These are phyloP conservation scores for Tamias sibiricus DNA, from an alignment of 2,113 vertebrate genomes.

Conservation along the genomic window DNA sequence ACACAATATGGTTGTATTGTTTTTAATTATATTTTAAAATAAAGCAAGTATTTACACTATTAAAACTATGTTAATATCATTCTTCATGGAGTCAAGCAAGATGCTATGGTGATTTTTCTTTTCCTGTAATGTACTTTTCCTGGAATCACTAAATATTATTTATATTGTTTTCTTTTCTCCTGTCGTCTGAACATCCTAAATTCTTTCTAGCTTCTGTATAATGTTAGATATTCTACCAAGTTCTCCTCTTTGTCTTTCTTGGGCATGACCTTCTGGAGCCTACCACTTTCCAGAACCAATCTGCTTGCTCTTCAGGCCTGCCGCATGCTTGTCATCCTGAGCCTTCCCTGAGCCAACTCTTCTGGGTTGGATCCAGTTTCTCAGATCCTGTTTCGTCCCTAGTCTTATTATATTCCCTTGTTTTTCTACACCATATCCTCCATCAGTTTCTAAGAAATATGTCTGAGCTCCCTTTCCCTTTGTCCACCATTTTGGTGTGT, in stretches of 20 bases:
- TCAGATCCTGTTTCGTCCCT: background rate
- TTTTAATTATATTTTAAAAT: slow-evolving; percentile 39
- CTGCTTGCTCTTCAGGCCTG: background rate
- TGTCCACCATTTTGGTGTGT: background rate
- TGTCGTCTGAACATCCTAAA: background rate
- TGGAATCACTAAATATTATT: background rate
- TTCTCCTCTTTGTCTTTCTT: background rate
- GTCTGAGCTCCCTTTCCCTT: background rate
- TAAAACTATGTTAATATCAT: background rate
- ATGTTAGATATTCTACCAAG: background rate
- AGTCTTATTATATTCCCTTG: background rate
- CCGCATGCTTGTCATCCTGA: background rate
- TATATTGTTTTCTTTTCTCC: background rate
- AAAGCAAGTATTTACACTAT: background rate
- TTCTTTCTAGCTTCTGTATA: background rate
- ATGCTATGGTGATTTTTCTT: background rate
- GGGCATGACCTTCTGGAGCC: background rate
- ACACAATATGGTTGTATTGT: background rate
- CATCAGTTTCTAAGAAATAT: background rate
- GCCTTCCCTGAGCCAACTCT: background rate
- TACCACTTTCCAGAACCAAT: background rate
- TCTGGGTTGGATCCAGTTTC: background rate
- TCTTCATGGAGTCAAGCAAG: background rate
- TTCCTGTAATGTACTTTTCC: background rate
- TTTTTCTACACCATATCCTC: background rate